Evolutionary conservation across 1,140 invertebrate genomes (phyloP).

Genomic region (Colletes latitarsis): DNA sequence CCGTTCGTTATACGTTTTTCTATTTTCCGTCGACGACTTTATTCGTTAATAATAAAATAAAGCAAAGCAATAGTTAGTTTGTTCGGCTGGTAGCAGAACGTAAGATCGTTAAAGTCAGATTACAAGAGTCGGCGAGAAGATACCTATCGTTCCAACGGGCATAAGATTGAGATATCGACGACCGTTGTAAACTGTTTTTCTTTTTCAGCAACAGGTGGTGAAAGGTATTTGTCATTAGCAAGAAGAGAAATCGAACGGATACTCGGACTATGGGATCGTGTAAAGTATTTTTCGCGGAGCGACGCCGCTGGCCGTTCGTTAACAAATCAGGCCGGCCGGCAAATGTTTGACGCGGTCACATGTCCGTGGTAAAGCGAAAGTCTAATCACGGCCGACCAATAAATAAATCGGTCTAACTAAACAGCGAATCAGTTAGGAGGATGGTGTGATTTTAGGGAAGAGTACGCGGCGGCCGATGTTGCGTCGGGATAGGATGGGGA

Average conservation of each 20-base stretch:
- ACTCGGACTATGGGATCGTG: background rate
- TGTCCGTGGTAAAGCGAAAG: conserved; percentile 60
- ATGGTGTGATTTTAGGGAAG: conserved; percentile 42
- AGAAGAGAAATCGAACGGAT: conserved; percentile 9
- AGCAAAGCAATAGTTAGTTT: too few species aligned
- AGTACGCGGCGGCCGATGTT: conserved; percentile 16
- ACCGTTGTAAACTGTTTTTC: conserved; percentile 45
- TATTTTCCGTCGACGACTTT: too few species aligned
- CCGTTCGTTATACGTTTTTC: too few species aligned
- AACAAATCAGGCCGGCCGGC: conserved; percentile 31
- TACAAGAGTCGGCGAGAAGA: too few species aligned
- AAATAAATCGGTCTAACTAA: conserved; percentile 63
- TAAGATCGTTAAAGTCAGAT: too few species aligned
- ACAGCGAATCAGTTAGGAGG: conserved; percentile 53
- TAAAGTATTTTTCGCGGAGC: conserved; percentile 20
- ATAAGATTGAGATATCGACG: background rate
- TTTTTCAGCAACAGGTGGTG: conserved; percentile 64
- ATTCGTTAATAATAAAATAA: too few species aligned
- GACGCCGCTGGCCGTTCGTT: conserved; percentile 16
- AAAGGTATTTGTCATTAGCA: conserved; percentile 31
- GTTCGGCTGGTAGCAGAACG: too few species aligned
- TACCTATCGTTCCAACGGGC: too few species aligned
- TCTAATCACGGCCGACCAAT: conserved; percentile 63
- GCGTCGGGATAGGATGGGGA: background rate
- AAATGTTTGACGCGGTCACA: conserved; percentile 50